These are phyloP conservation scores for Chaetogeoica ovagalla DNA, from an alignment of 2,888 invertebrate genomes.

Conservation along the genomic window DNA sequence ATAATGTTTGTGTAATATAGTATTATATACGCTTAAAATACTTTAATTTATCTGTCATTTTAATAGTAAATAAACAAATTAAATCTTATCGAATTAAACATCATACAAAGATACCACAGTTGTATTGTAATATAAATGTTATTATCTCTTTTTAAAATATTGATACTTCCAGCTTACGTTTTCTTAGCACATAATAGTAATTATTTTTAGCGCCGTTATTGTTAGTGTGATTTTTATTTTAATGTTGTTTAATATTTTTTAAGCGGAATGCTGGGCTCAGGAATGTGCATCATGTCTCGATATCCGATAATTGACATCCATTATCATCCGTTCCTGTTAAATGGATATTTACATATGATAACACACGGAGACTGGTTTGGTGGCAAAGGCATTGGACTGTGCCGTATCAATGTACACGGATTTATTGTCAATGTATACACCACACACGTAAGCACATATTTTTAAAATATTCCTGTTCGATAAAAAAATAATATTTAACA, in stretches of 20 bases:
- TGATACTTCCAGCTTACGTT: no score
- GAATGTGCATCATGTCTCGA: conserved; percentile 83
- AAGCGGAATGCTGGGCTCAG: conserved; percentile 91
- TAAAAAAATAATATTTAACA: neutral
- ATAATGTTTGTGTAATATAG: no score
- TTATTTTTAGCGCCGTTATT: neutral
- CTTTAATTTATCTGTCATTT: no score
- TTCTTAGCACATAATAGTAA: no score
- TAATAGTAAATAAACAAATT: no score
- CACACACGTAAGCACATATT: conserved; percentile 77
- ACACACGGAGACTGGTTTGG: conserved; percentile 99
- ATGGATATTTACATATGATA: conserved; percentile 93
- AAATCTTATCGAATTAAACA: no score
- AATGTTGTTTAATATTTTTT: conserved; percentile 42
- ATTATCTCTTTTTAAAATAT: neutral
- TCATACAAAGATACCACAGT: no score
- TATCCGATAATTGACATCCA: conserved; percentile 83
- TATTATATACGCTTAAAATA: no score
- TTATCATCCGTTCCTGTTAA: conserved; percentile 93
- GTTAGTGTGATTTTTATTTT: neutral
- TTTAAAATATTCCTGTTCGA: conserved; percentile 6
- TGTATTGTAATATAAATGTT: neutral
- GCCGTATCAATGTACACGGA: conserved; percentile 71
- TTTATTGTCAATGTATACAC: conserved; percentile 82
- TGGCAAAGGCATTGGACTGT: conserved; percentile 90